Base-by-base conservation (phyloP, 2,113 vertebrate species). In the Aegotheles bennettii region DNA sequence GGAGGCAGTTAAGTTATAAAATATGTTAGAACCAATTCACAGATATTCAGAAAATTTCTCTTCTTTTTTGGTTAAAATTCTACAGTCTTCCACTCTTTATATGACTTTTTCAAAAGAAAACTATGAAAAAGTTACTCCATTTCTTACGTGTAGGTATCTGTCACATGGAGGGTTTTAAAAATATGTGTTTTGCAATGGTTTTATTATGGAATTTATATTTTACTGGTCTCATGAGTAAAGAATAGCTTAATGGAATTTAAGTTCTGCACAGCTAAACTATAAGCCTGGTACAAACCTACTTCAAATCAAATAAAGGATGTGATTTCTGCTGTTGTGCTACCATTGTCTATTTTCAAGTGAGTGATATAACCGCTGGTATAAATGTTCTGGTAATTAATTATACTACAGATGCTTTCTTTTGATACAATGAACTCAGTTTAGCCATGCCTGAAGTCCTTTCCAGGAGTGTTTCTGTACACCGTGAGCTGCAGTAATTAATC, bases 401-500 rank as follows among this genome's bases (percentile, higher is more conserved):
- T 42, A 23, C 28, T 68, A n/a, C 21, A 63, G 67, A 9, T 8
- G n/a, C 31, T 63, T 59, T 35, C 4, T 76, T 56, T 77, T 28
- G 17, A 21, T 48, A 31, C 53, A 59, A 24, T 16, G 5, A 76
- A 20, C 16, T 89, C 21, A n/a, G 29, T n/a, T 80, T 73, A 54
- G 8, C 23, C 29, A 14, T 76, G 43, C 38, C 43, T 89, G 31
- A 40, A 76, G 47, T 24, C 26, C 26, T 70, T 78, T n/a, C 43
- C 36, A 29, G 40, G 19, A 89, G 8, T 4, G 1, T 71, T 70
- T 61, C 35, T 69, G 3, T 3, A 2, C 43, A 48, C 10, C 0
- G 2, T 2, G 1, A 17, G 13, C 7, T 54, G 21, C 33, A 77
- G 25, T 26, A 81, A 35, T 59, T 76, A 61, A 76, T 71, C 47